Evolutionary conservation across 2,113 vertebrate genomes (phyloP).

Genomic region (Corvus hawaiiensis): DNA sequence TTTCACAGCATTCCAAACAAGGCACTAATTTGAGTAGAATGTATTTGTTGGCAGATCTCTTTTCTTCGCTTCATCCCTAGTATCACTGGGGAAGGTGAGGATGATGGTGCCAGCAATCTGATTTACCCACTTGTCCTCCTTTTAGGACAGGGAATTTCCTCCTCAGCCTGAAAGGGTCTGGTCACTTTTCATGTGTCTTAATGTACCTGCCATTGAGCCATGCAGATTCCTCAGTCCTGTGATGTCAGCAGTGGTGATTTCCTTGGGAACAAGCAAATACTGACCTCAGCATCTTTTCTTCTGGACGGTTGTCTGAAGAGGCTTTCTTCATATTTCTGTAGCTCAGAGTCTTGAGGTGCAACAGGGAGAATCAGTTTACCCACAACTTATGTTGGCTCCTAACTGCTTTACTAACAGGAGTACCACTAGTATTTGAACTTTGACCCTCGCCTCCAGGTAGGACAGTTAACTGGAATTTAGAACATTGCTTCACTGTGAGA

Average conservation of each 20-base stretch:
- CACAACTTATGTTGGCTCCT: background rate
- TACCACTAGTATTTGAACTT: background rate
- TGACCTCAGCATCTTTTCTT: background rate
- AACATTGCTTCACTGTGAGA: background rate
- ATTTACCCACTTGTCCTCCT: background rate
- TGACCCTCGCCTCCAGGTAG: rapidly evolving
- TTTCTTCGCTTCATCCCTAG: background rate
- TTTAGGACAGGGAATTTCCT: background rate
- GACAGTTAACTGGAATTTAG: background rate
- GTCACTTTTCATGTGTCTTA: background rate
- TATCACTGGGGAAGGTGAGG: background rate
- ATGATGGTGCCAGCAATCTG: background rate
- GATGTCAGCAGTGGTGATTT: background rate
- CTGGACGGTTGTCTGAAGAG: background rate
- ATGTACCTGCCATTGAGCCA: background rate
- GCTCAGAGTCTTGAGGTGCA: background rate
- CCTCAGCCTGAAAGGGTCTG: background rate
- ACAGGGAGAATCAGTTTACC: background rate
- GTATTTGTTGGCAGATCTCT: background rate
- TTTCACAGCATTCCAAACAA: background rate
- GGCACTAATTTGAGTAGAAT: background rate
- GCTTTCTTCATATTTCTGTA: background rate
- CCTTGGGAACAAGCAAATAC: background rate
- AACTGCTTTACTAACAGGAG: background rate
- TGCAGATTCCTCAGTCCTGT: background rate